A percentile compares a stretch with the other conserved stretches of the same genome.
phyloP scores from a whole-genome alignment of 1,140 invertebrate genomes.

The Rhizoglyphus robini region DNA sequence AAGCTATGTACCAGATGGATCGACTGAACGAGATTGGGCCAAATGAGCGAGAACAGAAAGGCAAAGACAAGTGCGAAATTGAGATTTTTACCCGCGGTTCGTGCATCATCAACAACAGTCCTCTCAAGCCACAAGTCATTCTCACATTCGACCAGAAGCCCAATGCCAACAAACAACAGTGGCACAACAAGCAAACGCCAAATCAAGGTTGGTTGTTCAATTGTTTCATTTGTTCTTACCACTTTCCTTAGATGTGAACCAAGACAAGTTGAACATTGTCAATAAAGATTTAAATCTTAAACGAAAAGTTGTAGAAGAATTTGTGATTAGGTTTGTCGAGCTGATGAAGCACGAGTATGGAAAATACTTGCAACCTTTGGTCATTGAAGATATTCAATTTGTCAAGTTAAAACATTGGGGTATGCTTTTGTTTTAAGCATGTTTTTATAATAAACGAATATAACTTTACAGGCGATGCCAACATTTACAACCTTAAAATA shows the following conservation, averaged over 20 bases:
- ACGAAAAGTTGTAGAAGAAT: not conserved
- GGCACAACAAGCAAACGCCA: not conserved
- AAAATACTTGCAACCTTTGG: not conserved
- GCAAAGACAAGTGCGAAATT: slow-evolving; percentile 13
- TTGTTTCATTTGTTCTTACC: not conserved
- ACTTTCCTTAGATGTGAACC: not conserved
- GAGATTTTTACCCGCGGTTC: not conserved
- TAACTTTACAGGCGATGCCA: not conserved
- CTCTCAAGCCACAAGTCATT: not conserved
- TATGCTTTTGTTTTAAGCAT: not conserved
- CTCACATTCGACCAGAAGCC: not conserved
- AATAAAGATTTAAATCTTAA: not conserved
- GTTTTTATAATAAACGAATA: not conserved
- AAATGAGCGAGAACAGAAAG: not conserved
- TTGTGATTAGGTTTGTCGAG: not conserved
- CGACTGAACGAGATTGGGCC: not conserved
- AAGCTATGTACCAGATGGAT: too few species aligned
- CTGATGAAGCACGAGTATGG: slow-evolving; percentile 1
- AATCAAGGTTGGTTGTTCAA: not conserved
- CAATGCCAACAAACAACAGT: not conserved
- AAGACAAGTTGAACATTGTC: too few species aligned
- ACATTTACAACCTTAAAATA: not conserved
- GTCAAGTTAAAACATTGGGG: not conserved
- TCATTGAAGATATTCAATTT: not conserved
- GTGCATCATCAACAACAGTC: not conserved